A percentile compares a stretch with the other conserved stretches of the same genome.
Conservation (phyloP, 2,797 vertebrate genomes). For the Arnoldichthys spilopterus region DNA sequence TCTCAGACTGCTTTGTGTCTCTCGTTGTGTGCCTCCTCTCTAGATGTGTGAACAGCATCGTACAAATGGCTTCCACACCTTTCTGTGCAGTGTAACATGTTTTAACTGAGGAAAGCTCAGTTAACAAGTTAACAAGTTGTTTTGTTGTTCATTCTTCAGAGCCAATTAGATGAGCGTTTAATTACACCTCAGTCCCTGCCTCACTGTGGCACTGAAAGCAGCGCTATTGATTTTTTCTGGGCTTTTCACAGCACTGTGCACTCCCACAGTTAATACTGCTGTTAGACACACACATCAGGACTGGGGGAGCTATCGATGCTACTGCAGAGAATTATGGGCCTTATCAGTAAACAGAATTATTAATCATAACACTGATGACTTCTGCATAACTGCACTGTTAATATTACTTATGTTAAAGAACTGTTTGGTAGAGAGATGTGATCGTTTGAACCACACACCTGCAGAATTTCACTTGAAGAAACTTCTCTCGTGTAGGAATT, state of each 20-base stretch:
- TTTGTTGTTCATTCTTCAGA: slow-evolving; percentile 56
- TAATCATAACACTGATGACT: background rate
- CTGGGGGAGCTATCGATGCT: background rate
- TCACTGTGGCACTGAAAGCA: slow-evolving; percentile 38
- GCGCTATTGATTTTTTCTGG: slow-evolving; percentile 45
- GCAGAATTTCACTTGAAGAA: too few relatives aligned
- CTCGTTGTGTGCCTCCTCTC: slow-evolving; percentile 18
- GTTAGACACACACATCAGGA: slow-evolving; percentile 12
- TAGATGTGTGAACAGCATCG: slow-evolving; percentile 44
- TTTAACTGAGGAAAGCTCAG: slow-evolving; percentile 27
- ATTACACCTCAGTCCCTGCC: slow-evolving; percentile 45
- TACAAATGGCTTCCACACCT: slow-evolving; percentile 37
- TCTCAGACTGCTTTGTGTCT: slow-evolving; percentile 21
- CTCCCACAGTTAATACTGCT: slow-evolving; percentile 9
- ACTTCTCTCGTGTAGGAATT: too few relatives aligned
- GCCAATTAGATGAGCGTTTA: slow-evolving; percentile 54
- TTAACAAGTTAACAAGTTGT: slow-evolving; percentile 58
- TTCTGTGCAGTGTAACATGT: background rate
- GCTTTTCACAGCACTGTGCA: slow-evolving; percentile 37
- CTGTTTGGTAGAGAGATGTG: too few relatives aligned
- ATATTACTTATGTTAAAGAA: too few relatives aligned
- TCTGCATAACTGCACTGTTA: too few relatives aligned
- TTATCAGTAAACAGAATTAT: slow-evolving; percentile 16
- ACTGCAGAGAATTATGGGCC: background rate
- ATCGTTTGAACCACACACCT: too few relatives aligned